These are phyloP conservation scores for Erythrolamprus reginae DNA, from an alignment of 2,113 vertebrate species.

Conservation along the genomic window DNA sequence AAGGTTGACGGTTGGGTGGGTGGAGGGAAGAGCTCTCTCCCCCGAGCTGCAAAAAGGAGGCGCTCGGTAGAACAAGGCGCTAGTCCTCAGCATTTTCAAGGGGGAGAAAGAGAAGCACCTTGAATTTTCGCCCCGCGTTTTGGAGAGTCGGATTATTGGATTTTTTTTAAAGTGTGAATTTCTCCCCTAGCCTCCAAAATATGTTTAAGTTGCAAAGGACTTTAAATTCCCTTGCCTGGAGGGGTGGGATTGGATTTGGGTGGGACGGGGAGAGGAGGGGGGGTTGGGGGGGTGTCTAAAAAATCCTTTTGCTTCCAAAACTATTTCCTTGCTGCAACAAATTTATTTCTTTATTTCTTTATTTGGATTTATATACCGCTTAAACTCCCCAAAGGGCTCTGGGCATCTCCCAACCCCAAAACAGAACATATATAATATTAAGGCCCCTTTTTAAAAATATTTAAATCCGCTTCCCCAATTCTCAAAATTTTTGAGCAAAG, in stretches of 20 bases:
- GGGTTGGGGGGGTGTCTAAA: background rate
- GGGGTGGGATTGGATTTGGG: background rate
- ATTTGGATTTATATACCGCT: too few relatives aligned
- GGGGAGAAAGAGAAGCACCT: background rate
- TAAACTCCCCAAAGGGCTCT: too few relatives aligned
- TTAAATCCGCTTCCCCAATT: too few relatives aligned
- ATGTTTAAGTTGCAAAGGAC: background rate
- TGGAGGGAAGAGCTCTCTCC: background rate
- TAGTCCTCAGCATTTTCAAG: background rate
- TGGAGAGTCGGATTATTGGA: background rate
- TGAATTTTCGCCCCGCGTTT: background rate
- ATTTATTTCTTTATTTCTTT: too few relatives aligned
- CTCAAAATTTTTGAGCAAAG: too few relatives aligned
- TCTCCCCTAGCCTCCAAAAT: background rate
- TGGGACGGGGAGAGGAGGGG: rapidly evolving
- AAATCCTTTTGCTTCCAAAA: background rate
- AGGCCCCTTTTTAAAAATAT: too few relatives aligned
- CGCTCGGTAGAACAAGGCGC: background rate
- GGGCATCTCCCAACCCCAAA: too few relatives aligned
- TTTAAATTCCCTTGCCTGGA: background rate
- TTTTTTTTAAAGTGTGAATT: background rate
- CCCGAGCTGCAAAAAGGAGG: background rate
- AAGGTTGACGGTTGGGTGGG: background rate
- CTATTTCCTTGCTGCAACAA: too few relatives aligned
- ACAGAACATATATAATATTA: too few relatives aligned